Evolutionary conservation across 2,888 invertebrate genomes (phyloP).

Genomic region (Drosophila mimetica): DNA sequence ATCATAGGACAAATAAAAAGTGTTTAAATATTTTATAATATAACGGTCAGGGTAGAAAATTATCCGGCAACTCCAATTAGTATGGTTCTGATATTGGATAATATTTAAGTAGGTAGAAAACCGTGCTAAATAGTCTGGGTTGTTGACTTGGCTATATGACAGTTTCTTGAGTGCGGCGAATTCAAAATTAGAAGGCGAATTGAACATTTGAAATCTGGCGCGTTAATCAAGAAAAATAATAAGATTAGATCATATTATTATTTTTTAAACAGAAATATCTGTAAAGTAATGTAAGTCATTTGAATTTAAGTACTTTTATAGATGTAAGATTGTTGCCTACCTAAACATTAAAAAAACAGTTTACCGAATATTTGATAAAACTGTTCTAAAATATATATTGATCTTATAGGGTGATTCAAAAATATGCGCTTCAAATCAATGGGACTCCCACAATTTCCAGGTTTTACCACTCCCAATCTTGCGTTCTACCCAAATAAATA

Average conservation of each 20-base stretch:
- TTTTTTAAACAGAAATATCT: no score
- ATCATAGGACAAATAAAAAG: no score
- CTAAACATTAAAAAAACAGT: not conserved
- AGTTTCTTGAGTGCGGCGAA: not conserved
- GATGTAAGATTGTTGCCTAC: no score
- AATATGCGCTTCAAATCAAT: not conserved
- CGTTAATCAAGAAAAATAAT: not conserved
- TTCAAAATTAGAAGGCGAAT: not conserved
- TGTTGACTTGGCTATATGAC: not conserved
- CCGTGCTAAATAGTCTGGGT: not conserved
- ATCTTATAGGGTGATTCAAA: not conserved
- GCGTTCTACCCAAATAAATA: conserved; percentile 2
- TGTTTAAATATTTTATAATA: no score
- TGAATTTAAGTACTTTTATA: no score
- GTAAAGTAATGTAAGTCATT: no score
- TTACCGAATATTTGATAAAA: not conserved
- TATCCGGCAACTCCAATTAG: not conserved
- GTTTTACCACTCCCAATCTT: not conserved
- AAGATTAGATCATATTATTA: not conserved
- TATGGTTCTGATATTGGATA: not conserved
- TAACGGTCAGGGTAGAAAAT: no score
- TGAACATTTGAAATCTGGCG: not conserved
- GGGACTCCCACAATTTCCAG: conserved; percentile 15
- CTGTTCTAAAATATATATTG: not conserved
- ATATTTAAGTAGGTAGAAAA: not conserved